These are phyloP conservation scores for Microctonus aethiopoides DNA, from an alignment of 2,888 invertebrate species.

Conservation along the genomic window DNA sequence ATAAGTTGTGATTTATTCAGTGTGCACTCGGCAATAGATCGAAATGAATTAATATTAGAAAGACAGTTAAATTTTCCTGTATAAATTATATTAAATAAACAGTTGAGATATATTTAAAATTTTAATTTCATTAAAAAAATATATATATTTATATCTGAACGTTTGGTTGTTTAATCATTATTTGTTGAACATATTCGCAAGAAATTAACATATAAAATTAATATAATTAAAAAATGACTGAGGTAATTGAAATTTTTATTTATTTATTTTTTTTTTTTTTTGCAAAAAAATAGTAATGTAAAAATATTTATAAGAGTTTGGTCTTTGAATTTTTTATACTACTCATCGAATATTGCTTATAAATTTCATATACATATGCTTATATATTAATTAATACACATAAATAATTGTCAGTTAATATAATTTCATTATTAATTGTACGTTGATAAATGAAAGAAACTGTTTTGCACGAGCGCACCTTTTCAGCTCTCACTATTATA, in stretches of 20 bases:
- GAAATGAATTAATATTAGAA: not conserved
- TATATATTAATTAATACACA: not conserved
- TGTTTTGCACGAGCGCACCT: not conserved
- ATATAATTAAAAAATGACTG: slow-evolving; percentile 1
- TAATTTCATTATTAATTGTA: not conserved
- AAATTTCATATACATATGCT: not conserved
- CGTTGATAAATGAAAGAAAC: not conserved
- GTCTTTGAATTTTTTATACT: too few species aligned
- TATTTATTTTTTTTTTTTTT: not conserved
- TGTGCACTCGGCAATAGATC: slow-evolving; percentile 5
- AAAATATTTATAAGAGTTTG: not conserved
- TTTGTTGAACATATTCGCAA: too few species aligned
- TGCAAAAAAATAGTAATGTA: not conserved
- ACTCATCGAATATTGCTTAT: not conserved
- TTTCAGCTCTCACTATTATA: not conserved
- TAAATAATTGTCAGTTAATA: not conserved
- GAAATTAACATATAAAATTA: not conserved
- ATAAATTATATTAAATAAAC: too few species aligned
- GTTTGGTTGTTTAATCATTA: too few species aligned
- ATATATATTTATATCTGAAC: too few species aligned
- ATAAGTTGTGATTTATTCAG: slow-evolving; percentile 6
- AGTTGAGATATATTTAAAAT: too few species aligned
- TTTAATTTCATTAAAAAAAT: too few species aligned
- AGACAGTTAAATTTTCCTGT: too few species aligned
- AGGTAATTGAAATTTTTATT: slow-evolving; percentile 5